Percentiles rank a stretch among this genome's conserved stretches.
Evolutionary conservation across 2,888 invertebrate genomes (phyloP).

Genomic region (Odontomyia ornata): DNA sequence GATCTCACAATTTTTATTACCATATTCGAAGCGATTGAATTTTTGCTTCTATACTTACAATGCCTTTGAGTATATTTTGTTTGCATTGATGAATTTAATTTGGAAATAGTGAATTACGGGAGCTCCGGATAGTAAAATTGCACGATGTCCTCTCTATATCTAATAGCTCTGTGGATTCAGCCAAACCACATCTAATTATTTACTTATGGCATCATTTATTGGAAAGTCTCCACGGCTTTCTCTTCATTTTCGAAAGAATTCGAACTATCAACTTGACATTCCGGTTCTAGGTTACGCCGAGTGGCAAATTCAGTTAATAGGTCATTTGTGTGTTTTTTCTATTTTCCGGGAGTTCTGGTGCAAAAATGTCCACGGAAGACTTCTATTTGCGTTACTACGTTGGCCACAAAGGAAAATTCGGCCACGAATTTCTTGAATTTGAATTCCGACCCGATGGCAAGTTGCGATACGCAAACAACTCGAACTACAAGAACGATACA

Average conservation of each 20-base stretch:
- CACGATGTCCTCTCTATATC: no score
- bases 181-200: no score
- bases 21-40: no score
- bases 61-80: no score
- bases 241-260: not conserved
- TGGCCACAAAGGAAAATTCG: constrained; percentile 99
- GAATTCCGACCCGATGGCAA: constrained; percentile 99
- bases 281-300: constrained; percentile 37
- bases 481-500: constrained; percentile 99
- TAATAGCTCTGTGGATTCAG: no score
- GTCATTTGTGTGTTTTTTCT: constrained; percentile 3
- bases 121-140: no score
- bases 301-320: constrained; percentile 24
- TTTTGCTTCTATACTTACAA: no score
- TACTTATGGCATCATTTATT: not conserved
- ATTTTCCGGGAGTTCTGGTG: not conserved
- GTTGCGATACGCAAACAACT: constrained; percentile 98
- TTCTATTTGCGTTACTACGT: constrained; percentile 98
- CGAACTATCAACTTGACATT: constrained; percentile 20
- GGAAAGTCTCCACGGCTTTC: constrained; percentile 4
- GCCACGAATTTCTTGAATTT: constrained; percentile 99
- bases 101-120: no score
- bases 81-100: no score
- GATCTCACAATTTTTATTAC: no score
- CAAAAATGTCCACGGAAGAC: constrained; percentile 66